Percentiles rank a stretch among this genome's conserved stretches.
phyloP scores from a whole-genome alignment of 2,888 invertebrate species.

The Lasioglossum morio region DNA sequence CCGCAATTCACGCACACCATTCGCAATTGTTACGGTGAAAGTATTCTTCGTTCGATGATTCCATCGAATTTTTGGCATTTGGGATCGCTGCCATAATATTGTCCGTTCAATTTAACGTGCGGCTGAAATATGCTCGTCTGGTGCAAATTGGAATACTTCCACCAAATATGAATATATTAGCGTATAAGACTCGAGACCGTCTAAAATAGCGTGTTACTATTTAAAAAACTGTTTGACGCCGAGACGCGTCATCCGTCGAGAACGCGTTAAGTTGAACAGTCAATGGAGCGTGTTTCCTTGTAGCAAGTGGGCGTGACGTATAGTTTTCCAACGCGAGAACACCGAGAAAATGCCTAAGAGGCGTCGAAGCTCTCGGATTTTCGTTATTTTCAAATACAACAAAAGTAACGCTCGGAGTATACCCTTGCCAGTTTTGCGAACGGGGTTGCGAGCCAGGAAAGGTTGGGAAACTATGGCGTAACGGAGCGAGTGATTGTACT shows the following conservation, averaged over 20 bases:
- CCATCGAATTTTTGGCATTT: background rate
- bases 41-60: background rate
- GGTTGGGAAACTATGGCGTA: background rate
- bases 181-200: background rate
- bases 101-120: constrained; percentile 7
- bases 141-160: background rate
- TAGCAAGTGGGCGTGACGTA: background rate
- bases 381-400: background rate
- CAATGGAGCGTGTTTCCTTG: constrained; percentile 12
- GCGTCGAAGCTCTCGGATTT: background rate
- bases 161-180: background rate
- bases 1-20: background rate
- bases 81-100: background rate
- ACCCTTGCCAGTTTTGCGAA: background rate
- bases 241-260: background rate
- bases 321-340: background rate
- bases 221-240: background rate
- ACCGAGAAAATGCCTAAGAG: background rate
- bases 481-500: constrained; percentile 5
- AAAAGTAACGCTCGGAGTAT: background rate
- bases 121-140: background rate
- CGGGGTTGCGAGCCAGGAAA: too few relatives aligned
- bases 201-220: background rate
- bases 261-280: constrained; percentile 8
- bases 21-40: constrained; percentile 18